Percentiles rank a stretch among this genome's conserved stretches.
phyloP scores from a whole-genome alignment of 2,113 vertebrate species.

The Pantherophis guttatus region DNA sequence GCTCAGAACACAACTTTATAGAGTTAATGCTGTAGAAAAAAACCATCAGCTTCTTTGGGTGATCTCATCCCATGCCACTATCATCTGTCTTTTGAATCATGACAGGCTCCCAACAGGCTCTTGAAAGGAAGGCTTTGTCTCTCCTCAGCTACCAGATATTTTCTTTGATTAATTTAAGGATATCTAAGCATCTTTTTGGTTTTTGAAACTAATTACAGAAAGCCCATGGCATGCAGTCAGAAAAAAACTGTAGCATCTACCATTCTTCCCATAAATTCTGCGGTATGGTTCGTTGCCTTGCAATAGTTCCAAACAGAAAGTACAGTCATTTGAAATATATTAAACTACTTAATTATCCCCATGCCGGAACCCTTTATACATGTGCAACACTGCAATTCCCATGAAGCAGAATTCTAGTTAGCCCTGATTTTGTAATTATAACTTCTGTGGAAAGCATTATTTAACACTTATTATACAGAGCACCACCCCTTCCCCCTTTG shows the following conservation, averaged over 20 bases:
- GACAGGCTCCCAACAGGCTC: background rate
- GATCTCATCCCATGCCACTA: background rate
- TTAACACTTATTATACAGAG: background rate
- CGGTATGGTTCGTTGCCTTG: background rate
- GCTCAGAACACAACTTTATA: background rate
- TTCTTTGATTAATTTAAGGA: background rate
- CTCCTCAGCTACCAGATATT: background rate
- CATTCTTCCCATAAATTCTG: background rate
- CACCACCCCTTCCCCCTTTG: background rate
- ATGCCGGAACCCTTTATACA: conserved; percentile 4
- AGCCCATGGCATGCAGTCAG: accelerated
- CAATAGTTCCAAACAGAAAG: background rate
- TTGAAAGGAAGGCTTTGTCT: background rate
- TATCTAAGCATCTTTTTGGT: background rate
- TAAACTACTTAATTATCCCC: conserved; percentile 10
- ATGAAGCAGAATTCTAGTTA: background rate
- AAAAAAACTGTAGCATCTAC: conserved; percentile 3
- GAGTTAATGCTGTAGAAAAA: background rate
- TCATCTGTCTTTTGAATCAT: background rate
- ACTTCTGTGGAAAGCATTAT: background rate
- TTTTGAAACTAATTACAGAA: background rate
- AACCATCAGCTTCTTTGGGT: background rate
- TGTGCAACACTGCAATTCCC: background rate
- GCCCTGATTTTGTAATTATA: conserved; percentile 5
- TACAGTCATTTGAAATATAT: background rate